Evolutionary conservation across 2,888 invertebrate genomes (phyloP), one percentile per base, ranked within the genome.

Genomic region (Pachydiplax longipennis): DNA sequence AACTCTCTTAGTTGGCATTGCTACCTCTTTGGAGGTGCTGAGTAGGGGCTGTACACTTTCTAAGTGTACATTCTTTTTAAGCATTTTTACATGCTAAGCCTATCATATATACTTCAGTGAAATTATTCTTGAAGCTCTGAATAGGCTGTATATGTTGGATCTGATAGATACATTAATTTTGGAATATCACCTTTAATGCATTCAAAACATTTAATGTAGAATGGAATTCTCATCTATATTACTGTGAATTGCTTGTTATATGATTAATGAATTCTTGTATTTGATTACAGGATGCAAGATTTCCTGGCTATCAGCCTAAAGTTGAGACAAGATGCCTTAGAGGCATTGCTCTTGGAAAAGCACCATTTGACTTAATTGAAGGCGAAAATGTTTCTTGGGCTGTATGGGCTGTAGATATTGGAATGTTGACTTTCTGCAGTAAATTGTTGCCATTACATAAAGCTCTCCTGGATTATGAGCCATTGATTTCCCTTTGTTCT

Each of bases 371-470:
- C 22, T 35, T 31, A 18, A 2, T 37, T 8, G 61, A 61, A 35
- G 87, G 87, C 5, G 58, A n/a, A 12, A 12, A 37, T 35, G 37
- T 87, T 37, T 87, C 61, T 5, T 87, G 87, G 87, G 87, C 65
- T 8, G 35, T 87, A 87, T 87, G 87, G 87, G 87, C 87, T 18
- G 10, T 87, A 1, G 87, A 87, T 87, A 31, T 87, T n/a, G 87
- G 87, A 61, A 61, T 37, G 0, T 87, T 87, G 37, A 53, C 35
- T 1, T 87, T 87, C 61, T 58, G 87, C 37, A 65, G 22, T 13
- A 61, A 35, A 22, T 10, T 65, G 25, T 37, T 37, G 61, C 87
- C 18, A 0, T 37, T 87, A 8, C 0, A 22, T 37, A 13, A 5
- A 10, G 2, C 25, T 37, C n/a, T 61, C 22, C 6, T 15, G 5